phyloP scores from a whole-genome alignment of 2,888 invertebrate species.

The Drosophila emarginata region DNA sequence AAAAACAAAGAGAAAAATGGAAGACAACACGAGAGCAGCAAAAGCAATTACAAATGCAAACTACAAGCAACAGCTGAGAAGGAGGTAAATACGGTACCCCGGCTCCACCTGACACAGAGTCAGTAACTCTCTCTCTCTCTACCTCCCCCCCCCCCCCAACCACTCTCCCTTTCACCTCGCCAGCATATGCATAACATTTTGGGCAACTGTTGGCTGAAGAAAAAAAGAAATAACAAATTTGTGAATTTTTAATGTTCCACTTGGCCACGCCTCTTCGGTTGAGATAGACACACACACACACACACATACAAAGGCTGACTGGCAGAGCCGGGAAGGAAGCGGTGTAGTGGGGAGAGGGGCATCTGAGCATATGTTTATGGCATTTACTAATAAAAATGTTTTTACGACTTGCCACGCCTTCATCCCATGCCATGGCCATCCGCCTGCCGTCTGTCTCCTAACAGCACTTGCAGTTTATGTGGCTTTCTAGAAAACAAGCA shows the following conservation, averaged over 20 bases:
- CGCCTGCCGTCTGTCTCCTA: slow-evolving; percentile 1
- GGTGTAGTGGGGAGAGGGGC: neutral
- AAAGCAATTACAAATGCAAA: slow-evolving; percentile 73
- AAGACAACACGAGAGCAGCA: slow-evolving; percentile 33
- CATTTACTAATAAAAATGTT: slow-evolving; percentile 62
- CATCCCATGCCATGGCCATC: neutral
- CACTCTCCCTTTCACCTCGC: neutral
- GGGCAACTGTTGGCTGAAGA: slow-evolving; percentile 30
- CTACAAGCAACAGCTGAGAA: slow-evolving; percentile 64
- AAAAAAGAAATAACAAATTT: neutral
- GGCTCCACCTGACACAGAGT: neutral
- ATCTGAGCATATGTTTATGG: slow-evolving; percentile 66
- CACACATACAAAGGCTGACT: neutral
- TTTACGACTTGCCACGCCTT: slow-evolving; percentile 58
- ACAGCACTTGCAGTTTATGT: slow-evolving; percentile 43
- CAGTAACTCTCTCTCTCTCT: neutral
- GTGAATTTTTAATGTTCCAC: slow-evolving; percentile 38
- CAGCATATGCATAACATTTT: slow-evolving; percentile 36
- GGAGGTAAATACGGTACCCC: neutral
- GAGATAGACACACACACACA: slow-evolving; percentile 4
- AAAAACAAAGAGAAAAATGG: slow-evolving; percentile 31
- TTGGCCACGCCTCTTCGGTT: slow-evolving; percentile 5
- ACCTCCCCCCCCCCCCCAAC: neutral
- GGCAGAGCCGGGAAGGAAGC: too few relatives aligned
- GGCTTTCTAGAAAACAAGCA: slow-evolving; percentile 20